Evolutionary conservation across 2,113 vertebrate species (phyloP).

Genomic region (Castor canadensis): DNA sequence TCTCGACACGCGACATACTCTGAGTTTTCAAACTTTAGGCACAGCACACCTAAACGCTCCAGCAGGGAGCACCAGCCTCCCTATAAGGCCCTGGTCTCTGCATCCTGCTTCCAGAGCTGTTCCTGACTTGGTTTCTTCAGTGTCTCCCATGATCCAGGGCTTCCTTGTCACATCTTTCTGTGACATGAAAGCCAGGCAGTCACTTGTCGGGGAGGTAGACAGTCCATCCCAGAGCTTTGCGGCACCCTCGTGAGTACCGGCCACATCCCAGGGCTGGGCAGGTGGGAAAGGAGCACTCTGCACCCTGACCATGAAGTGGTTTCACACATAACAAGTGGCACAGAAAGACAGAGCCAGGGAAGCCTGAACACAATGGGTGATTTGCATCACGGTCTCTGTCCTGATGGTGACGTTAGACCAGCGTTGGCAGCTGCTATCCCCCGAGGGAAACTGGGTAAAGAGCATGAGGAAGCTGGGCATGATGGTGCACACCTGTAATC

Average conservation of each 20-base stretch:
- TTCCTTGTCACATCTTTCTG: not conserved
- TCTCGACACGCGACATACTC: rapidly evolving
- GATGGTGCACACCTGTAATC: no score
- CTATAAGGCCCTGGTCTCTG: rapidly evolving
- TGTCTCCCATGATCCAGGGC: not conserved
- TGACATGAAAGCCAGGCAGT: not conserved
- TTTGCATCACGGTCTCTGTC: rapidly evolving
- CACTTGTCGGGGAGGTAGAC: rapidly evolving
- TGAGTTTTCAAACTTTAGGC: rapidly evolving
- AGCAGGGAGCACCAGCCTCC: rapidly evolving
- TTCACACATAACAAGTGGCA: rapidly evolving
- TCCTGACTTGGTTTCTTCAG: not conserved
- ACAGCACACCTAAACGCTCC: rapidly evolving
- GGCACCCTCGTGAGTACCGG: rapidly evolving
- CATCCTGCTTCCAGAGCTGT: rapidly evolving
- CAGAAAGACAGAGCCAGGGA: not conserved
- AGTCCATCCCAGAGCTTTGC: not conserved
- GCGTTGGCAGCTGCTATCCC: no score
- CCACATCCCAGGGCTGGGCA: not conserved
- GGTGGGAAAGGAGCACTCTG: rapidly evolving
- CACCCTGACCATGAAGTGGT: rapidly evolving
- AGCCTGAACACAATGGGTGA: rapidly evolving
- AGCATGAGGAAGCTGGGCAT: not conserved
- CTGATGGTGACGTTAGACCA: not conserved
- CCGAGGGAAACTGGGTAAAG: not conserved